Conservation (phyloP, 2,797 vertebrate species). For the Molothrus aeneus region DNA sequence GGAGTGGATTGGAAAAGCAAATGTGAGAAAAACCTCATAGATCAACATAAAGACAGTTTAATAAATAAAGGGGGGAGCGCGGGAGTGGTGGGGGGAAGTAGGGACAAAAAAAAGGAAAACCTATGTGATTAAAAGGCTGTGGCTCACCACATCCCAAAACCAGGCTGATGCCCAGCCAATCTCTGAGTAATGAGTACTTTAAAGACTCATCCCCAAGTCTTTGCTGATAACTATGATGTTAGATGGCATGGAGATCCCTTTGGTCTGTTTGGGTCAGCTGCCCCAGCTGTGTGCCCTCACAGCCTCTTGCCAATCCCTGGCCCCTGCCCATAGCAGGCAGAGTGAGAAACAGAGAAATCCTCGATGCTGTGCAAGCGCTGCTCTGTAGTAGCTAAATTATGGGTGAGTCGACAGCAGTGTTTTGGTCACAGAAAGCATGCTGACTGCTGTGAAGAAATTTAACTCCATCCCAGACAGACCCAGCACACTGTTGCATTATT, state of each 20-base stretch:
- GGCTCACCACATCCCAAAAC: not conserved
- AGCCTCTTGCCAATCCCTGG: not conserved
- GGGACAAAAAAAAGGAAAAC: rapidly evolving
- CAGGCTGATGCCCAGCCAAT: not conserved
- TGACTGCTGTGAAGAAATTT: not conserved
- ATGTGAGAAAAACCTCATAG: not conserved
- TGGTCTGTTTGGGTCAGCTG: not conserved
- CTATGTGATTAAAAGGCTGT: not conserved
- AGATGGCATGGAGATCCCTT: not conserved
- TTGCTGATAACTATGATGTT: not conserved
- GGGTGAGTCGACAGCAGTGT: not conserved
- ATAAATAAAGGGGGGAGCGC: not conserved
- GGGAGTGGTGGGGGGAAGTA: rapidly evolving
- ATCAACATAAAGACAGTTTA: not conserved
- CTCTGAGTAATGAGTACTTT: not conserved
- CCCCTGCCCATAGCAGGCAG: rapidly evolving
- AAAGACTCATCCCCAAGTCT: not conserved
- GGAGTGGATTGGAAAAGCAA: not conserved
- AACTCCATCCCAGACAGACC: not conserved
- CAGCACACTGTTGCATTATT: not conserved
- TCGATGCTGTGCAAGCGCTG: not conserved
- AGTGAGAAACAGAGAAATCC: not conserved
- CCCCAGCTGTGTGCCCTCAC: not conserved
- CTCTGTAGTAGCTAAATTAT: not conserved
- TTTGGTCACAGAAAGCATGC: not conserved